These are phyloP conservation scores for Neria commutata DNA, from an alignment of 2,888 invertebrate genomes.

Conservation along the genomic window DNA sequence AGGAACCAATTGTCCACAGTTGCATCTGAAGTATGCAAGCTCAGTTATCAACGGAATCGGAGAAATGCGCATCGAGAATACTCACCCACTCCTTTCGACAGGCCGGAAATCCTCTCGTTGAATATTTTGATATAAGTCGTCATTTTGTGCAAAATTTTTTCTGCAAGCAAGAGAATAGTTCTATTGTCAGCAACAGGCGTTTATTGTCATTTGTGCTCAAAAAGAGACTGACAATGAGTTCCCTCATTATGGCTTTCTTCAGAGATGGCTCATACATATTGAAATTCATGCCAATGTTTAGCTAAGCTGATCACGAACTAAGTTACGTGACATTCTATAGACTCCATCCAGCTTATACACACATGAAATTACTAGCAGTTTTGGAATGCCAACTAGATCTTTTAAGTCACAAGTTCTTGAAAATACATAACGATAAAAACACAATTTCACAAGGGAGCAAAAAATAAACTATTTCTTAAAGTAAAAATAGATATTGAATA, in stretches of 20 bases:
- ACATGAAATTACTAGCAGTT: too few relatives aligned
- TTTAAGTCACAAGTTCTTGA: too few relatives aligned
- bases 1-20: constrained; percentile 78
- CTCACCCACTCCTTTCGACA: constrained; percentile 57
- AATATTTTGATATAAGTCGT: constrained; percentile 55
- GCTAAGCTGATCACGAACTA: constrained; percentile 40
- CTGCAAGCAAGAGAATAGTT: constrained; percentile 19
- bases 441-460: too few relatives aligned
- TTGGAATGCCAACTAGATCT: too few relatives aligned
- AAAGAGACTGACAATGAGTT: constrained; percentile 19
- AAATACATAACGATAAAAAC: too few relatives aligned
- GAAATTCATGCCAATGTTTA: constrained; percentile 31
- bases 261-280: background rate
- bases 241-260: background rate
- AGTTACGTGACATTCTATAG: too few relatives aligned
- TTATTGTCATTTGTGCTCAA: constrained; percentile 25
- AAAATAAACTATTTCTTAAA: too few relatives aligned
- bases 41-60: too few relatives aligned
- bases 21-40: too few relatives aligned
- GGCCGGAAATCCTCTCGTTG: constrained; percentile 54
- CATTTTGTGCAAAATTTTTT: constrained; percentile 37
- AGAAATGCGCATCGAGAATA: constrained; percentile 16
- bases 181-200: constrained; percentile 27
- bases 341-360: too few relatives aligned
- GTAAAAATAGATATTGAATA: too few relatives aligned